Evolutionary conservation across 2,113 vertebrate genomes (phyloP), one percentile per base, ranked within the genome.

Genomic region (Neoarius graeffei): DNA sequence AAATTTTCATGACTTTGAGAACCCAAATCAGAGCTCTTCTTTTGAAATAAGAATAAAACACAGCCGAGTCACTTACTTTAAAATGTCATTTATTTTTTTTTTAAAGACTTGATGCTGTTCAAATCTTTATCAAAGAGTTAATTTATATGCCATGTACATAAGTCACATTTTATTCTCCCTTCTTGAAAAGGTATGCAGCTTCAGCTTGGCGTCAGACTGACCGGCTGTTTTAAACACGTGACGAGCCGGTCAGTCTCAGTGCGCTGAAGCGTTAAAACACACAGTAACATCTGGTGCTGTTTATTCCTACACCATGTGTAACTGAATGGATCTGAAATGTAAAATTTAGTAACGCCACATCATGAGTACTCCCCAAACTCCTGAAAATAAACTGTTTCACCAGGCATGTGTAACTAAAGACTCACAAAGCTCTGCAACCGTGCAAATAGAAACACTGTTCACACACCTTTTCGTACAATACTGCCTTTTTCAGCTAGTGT

Each of bases 11-110:
- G 25, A n/a, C 25, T n/a, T 66, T 10, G 25, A 66, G 62, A n/a
- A 35, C 19, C 2, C 27, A 19, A 35, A 71, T 71, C 14, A 27
- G 11, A 67, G 27, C 14, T 71, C 14, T 71, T 71, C 35, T 11
- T 42, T 74, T 4, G 10, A 69, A 27, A 42, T 42, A 42, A 42
- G 42, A 42, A 42, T 42, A 42, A 42, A 42, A 42, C 42, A 42
- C 42, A 42, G 42, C 42, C 42, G 3, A 42, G 42, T 42, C 42
- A 42, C 50, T 59, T 57, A 62, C 0, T 83, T 77, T 86, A 14
- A 71, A 50, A 79, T 50, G 17, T 27, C 8, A 17, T 83, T 89
- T 86, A 83, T 76, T 86, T 85, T 2, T 30, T 30, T 42, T 60
- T 80, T 15, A 83, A 76, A 69, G 30, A 27, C 13, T 2, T 13